A percentile compares a stretch with the other conserved stretches of the same genome.
phyloP scores from a whole-genome alignment of 1,140 invertebrate species.

The Metopolophium dirhodum region DNA sequence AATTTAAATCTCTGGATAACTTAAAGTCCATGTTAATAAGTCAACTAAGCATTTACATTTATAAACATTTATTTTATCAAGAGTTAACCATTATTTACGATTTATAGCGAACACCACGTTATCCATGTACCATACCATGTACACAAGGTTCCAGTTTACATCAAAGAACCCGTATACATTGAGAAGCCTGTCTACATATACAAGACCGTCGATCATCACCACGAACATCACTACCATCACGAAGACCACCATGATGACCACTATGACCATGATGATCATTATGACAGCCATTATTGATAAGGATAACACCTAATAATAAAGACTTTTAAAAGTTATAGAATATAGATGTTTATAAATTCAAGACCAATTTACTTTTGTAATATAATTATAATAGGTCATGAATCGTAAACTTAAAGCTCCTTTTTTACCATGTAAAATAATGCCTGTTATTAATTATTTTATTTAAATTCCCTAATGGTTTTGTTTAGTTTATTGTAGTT shows the following conservation, averaged over 20 bases:
- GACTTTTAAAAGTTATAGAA: neutral
- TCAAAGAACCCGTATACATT: conserved; percentile 56
- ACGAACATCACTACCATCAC: conserved; percentile 24
- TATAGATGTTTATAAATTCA: neutral
- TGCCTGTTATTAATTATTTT: neutral
- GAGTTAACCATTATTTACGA: neutral
- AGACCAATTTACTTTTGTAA: neutral
- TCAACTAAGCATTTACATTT: neutral
- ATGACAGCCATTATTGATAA: conserved; percentile 35
- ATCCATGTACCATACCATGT: conserved; percentile 55
- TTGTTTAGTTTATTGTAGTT: neutral
- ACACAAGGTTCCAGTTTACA: conserved; percentile 46
- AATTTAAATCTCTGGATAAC: neutral
- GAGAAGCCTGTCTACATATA: conserved; percentile 52
- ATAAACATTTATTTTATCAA: neutral
- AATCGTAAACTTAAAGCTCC: neutral
- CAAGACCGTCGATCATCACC: conserved; percentile 36
- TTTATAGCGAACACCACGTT: conserved; percentile 46
- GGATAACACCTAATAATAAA: neutral
- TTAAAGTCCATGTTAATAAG: neutral
- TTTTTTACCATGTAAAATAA: conserved; percentile 25
- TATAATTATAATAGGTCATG: neutral
- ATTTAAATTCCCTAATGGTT: neutral
- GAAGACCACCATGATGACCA: conserved; percentile 13
- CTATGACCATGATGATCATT: conserved; percentile 19